Base-by-base conservation (phyloP, 2,888 invertebrate genomes). In the Branchipolynoe longqiensis region DNA sequence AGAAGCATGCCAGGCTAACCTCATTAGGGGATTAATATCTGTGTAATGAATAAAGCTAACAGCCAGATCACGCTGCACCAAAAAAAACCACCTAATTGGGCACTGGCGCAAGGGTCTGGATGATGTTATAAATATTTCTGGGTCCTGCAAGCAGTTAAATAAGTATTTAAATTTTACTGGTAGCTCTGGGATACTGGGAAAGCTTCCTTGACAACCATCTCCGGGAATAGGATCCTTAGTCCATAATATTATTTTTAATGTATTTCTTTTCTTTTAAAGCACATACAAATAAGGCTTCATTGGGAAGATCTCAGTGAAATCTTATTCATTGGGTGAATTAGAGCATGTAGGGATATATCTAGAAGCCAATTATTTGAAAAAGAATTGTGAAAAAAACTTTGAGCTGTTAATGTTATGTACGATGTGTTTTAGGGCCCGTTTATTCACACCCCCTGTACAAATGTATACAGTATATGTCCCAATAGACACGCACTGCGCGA, bases 31-130 rank as follows among this genome's bases (percentile, higher is more conserved):
- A 33, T 38, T 69, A 33, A 69, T 36, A 69, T 36, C 18, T 33
- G 69, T 36, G 69, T 69, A 36, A 69, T 31, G 69, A 33, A 69
- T 69, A 69, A 69, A 69, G 69, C 69, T 22, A 4, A 69, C 38
- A 33, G 69, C 33, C 69, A 38, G 69, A 69, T 36, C 12, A n/a
- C 22, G 14, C 22, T 33, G 36, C 31, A 28, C 4, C 14, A 62
- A 69, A 38, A 38, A 38, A 69, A 69, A 69, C 3, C 18, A 38
- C 38, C 1, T 69, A 69, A 69, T 69, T 69, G 36, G 38, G 38
- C 14, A 33, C 69, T 14, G 69, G 36, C 38, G 33, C 69, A 69
- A 36, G 12, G 38, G 36, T 69, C 69, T 38, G 18, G 36, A 38
- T 69, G 25, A 33, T 69, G 69, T 3, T 69, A 36, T 69, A 33